phyloP scores from a whole-genome alignment of 1,140 invertebrate genomes.

The Oscheius sp. region DNA sequence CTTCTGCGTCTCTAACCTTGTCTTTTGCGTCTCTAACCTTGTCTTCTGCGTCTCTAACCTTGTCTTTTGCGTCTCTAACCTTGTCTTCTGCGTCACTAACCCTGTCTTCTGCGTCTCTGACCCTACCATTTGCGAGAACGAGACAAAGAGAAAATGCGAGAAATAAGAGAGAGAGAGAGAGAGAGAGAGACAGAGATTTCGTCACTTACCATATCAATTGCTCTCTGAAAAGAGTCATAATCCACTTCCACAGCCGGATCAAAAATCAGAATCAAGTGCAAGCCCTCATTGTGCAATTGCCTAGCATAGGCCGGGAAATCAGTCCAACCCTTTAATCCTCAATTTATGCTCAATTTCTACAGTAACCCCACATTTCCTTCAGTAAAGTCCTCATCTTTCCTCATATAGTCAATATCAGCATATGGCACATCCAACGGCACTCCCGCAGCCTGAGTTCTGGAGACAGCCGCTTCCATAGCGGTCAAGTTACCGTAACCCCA shows the following conservation, averaged over 20 bases:
- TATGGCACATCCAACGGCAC: constrained; percentile 61
- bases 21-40: no score
- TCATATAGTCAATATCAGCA: constrained; percentile 78
- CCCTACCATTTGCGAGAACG: not conserved
- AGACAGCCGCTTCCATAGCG: constrained; percentile 65
- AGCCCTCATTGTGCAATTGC: constrained; percentile 32
- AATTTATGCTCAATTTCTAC: not conserved
- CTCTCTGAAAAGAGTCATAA: constrained; percentile 42
- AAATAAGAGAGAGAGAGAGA: no score
- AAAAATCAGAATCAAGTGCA: constrained; percentile 40
- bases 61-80: no score
- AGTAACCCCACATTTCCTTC: constrained; percentile 46
- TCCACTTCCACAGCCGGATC: constrained; percentile 44
- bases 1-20: no score
- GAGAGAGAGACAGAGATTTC: no score
- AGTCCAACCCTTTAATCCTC: constrained; percentile 64
- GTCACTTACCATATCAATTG: constrained; percentile 30
- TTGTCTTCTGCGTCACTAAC: no score
- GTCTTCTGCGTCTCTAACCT: no score
- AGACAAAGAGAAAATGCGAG: no score
- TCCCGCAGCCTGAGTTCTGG: constrained; percentile 57
- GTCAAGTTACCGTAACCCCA: constrained; percentile 73
- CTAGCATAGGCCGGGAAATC: constrained; percentile 32
- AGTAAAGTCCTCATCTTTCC: constrained; percentile 80
- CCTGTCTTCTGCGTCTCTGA: no score